Evolutionary conservation across 2,797 vertebrate species (phyloP).

Genomic region (Ptychobarbus kaznakovi): DNA sequence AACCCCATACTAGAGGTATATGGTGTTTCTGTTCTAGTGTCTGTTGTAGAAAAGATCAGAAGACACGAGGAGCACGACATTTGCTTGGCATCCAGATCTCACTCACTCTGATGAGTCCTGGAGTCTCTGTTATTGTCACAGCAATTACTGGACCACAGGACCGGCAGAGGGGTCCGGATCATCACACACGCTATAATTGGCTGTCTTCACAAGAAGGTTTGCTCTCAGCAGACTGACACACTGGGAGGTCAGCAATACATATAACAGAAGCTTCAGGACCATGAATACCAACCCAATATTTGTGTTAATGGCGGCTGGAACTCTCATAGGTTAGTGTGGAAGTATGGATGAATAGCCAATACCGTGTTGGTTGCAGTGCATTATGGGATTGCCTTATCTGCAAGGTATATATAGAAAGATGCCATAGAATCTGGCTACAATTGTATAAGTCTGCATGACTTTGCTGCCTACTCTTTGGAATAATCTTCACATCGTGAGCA

Average conservation of each 20-base stretch:
- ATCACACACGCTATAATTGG: slow-evolving; percentile 54
- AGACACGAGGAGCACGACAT: slow-evolving; percentile 46
- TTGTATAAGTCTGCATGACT: neutral
- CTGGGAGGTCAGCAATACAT: slow-evolving; percentile 58
- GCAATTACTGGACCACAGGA: slow-evolving; percentile 52
- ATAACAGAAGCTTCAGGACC: slow-evolving; percentile 42
- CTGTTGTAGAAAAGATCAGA: slow-evolving; percentile 28
- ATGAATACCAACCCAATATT: slow-evolving; percentile 33
- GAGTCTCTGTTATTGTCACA: slow-evolving; percentile 48
- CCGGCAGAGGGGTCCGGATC: slow-evolving; percentile 41
- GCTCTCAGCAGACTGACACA: slow-evolving; percentile 56
- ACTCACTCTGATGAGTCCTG: slow-evolving; percentile 12
- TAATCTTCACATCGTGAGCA: neutral
- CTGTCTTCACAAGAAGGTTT: slow-evolving; percentile 56
- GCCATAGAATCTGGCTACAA: neutral
- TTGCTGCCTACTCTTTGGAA: neutral
- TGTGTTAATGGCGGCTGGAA: slow-evolving; percentile 25
- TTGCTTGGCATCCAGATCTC: slow-evolving; percentile 41
- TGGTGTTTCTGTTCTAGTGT: neutral
- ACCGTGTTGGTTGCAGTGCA: neutral
- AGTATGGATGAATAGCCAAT: neutral
- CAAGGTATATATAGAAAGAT: neutral
- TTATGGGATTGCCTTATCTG: neutral
- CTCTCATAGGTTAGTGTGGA: neutral
- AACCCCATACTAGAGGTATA: neutral